Base-by-base conservation (phyloP, 2,797 vertebrate species). In the Threskiornis aethiopicus region DNA sequence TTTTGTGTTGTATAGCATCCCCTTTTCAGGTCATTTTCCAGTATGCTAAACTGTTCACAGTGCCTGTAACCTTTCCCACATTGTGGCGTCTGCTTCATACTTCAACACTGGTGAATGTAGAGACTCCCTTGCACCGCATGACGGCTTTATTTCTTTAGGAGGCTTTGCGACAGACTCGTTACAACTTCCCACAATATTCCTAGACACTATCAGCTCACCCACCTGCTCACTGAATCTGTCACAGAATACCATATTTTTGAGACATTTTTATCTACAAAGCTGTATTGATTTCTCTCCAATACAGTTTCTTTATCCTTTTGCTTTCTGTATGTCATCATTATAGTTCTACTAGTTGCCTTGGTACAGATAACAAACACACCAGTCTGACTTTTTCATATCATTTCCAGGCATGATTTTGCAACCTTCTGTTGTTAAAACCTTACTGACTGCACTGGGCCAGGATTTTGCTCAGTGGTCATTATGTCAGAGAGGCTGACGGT, bases 41-140 rank as follows among this genome's bases (percentile, higher is more conserved):
- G 31, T 10, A 26, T 13, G 16, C 49, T 81, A 51, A 69, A 49
- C 44, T 46, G 14, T 66, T 89, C 33, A 20, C 33, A 31, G 31
- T 25, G 16, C 28, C 42, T 87, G 11, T 54, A 73, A 10, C 12
- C 19, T 87, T 62, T 87, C 35, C 28, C 5, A 16, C 15, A 3
- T 24, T 54, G 16, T 79, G 29, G 25, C 14, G 1, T 54, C 46
- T 87, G 17, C 25, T 33, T 75, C 35, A 25, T 42, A 52, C 10
- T 39, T 84, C 4, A 2, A 2, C 13, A 4, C 5, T 14, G 10
- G 22, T 42, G 57, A 67, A 72, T 29, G 11, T 55, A 51, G 58
- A 78, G 41, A 46, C 15, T 91, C 22, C 17, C 19, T 61, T 87
- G 37, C 0, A 0, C n/a, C 3, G 0, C 15, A 5, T 22, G 35